Percentiles rank a stretch among this genome's conserved stretches.
phyloP scores from a whole-genome alignment of 2,113 vertebrate species.

The Phaetusa simplex region DNA sequence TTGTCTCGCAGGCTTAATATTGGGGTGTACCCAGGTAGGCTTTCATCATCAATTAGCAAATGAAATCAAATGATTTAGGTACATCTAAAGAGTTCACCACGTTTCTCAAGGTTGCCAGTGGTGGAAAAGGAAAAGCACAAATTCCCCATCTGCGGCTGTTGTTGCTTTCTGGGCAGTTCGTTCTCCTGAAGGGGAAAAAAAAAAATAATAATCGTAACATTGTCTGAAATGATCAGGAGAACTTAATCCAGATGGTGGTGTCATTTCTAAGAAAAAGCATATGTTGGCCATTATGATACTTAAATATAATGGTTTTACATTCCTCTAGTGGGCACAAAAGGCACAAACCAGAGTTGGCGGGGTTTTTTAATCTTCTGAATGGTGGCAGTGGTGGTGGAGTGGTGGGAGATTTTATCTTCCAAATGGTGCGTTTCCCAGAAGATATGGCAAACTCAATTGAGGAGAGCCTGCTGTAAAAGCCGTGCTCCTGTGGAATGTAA shows the following conservation, averaged over 20 bases:
- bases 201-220: constrained; percentile 69
- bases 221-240: constrained; percentile 80
- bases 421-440: constrained; percentile 71
- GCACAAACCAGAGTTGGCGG: constrained; percentile 67
- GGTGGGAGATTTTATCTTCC: constrained; percentile 71
- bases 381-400: constrained; percentile 49
- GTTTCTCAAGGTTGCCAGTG: background rate
- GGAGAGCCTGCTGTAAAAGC: constrained; percentile 66
- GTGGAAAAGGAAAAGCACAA: constrained; percentile 14
- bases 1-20: background rate
- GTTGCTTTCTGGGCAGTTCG: constrained; percentile 49
- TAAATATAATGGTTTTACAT: constrained; percentile 84
- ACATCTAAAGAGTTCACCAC: background rate
- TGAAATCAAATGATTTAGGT: background rate
- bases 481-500: constrained; percentile 18
- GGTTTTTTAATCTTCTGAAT: constrained; percentile 71
- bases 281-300: constrained; percentile 84
- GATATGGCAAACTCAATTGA: constrained; percentile 59
- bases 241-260: constrained; percentile 82
- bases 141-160: constrained; percentile 10
- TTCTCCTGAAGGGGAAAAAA: constrained; percentile 55
- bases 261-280: constrained; percentile 85
- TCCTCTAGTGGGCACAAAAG: constrained; percentile 78
- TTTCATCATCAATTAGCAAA: background rate
- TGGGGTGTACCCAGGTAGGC: background rate